A percentile compares a stretch with the other conserved stretches of the same genome.
phyloP scores from a whole-genome alignment of 35 echinoderm and acorn worm species.

The Anneissia japonica region DNA sequence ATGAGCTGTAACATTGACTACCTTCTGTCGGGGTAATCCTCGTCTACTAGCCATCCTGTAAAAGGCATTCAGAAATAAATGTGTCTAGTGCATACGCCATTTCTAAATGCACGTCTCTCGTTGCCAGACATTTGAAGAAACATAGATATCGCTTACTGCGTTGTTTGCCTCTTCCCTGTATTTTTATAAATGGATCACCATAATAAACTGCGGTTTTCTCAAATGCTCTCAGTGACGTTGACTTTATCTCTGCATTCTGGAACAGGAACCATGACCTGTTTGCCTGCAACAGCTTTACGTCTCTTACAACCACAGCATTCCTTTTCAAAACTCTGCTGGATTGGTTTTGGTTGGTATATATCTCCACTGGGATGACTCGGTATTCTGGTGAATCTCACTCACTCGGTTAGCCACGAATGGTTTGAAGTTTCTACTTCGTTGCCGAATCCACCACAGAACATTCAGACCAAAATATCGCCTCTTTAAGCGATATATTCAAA shows the following conservation, averaged over 20 bases:
- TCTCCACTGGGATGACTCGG: conserved; percentile 5
- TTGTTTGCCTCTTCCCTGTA: not conserved
- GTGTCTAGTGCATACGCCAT: conserved; percentile 10
- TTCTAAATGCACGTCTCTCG: conserved; percentile 23
- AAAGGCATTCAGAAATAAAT: too few species aligned
- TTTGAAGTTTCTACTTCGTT: not conserved
- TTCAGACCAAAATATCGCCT: not conserved
- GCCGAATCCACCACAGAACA: not conserved
- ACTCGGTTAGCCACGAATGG: conserved; percentile 14
- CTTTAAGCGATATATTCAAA: conserved; percentile 10
- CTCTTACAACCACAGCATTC: not conserved
- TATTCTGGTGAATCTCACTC: not conserved
- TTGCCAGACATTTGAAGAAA: conserved; percentile 7
- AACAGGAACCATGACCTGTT: not conserved
- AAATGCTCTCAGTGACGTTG: not conserved
- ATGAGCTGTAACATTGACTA: too few species aligned
- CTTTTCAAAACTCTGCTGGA: not conserved
- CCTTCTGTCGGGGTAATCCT: too few species aligned
- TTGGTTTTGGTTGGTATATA: not conserved
- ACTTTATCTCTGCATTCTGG: not conserved
- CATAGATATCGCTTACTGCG: not conserved
- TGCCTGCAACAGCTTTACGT: not conserved
- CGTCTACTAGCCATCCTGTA: too few species aligned
- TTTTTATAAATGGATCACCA: not conserved
- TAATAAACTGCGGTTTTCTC: not conserved